Percentiles rank a stretch among this genome's conserved stretches.
phyloP scores from a whole-genome alignment of 1,140 invertebrate genomes.

The Fopius arisanus region DNA sequence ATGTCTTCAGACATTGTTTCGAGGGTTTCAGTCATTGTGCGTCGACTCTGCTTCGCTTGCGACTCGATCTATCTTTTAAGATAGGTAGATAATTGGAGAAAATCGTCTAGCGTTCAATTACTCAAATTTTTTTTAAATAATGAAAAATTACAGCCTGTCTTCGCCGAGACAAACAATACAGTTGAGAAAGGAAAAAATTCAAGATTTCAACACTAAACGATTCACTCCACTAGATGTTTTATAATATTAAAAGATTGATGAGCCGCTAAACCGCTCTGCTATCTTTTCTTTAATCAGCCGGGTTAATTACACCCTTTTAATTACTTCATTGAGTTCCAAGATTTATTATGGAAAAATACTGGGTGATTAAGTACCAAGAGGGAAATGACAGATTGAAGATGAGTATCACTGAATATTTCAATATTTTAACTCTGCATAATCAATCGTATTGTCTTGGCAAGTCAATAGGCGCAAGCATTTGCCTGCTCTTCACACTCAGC shows the following conservation, averaged over 20 bases:
- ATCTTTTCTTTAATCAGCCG: neutral
- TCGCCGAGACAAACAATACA: no score
- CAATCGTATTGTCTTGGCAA: neutral
- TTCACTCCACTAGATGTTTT: neutral
- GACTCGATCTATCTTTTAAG: constrained; percentile 28
- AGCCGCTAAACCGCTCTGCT: constrained; percentile 2
- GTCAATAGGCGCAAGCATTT: neutral
- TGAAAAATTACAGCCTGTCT: no score
- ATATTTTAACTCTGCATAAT: neutral
- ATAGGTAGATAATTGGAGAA: constrained; percentile 3
- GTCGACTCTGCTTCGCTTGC: constrained; percentile 29
- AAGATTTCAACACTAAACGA: no score
- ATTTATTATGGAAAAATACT: neutral
- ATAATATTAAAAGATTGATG: constrained; percentile 10
- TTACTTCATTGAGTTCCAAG: neutral
- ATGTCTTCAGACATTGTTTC: neutral
- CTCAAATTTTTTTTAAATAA: no score
- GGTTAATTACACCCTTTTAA: neutral
- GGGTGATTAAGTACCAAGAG: constrained; percentile 12
- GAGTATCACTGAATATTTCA: neutral
- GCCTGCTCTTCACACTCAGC: constrained; percentile 25
- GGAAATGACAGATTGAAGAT: neutral
- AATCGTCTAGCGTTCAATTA: no score
- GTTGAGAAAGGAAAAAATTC: no score
- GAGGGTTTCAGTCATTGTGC: constrained; percentile 15